phyloP scores from a whole-genome alignment of 2,113 vertebrate species.

The Pachypanchax playfairii region DNA sequence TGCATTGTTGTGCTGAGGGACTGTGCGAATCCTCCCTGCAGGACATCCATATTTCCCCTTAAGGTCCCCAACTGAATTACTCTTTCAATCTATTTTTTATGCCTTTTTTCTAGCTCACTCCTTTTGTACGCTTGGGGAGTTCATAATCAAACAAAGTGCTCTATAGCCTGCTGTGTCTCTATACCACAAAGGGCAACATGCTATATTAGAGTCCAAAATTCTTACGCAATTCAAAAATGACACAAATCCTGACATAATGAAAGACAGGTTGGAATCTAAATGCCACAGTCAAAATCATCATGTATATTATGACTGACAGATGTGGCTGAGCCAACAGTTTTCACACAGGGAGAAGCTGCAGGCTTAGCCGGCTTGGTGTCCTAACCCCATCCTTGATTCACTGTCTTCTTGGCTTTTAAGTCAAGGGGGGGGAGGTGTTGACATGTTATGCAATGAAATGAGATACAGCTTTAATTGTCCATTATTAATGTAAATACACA shows the following conservation, averaged over 20 bases:
- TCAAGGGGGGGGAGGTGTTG: too few relatives aligned
- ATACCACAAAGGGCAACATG: slow-evolving; percentile 21
- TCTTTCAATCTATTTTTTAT: slow-evolving; percentile 45
- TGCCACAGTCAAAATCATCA: too few relatives aligned
- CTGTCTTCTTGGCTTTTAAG: too few relatives aligned
- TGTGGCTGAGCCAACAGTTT: too few relatives aligned
- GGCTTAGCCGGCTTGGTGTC: too few relatives aligned
- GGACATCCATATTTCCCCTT: slow-evolving; percentile 44
- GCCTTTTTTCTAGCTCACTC: slow-evolving; percentile 23
- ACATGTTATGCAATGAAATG: too few relatives aligned
- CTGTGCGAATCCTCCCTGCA: slow-evolving; percentile 48
- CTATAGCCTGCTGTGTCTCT: slow-evolving; percentile 28
- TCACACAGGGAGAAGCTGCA: too few relatives aligned
- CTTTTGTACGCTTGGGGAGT: slow-evolving; percentile 22
- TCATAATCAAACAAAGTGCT: slow-evolving; percentile 48
- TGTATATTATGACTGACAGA: too few relatives aligned
- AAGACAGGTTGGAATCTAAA: too few relatives aligned
- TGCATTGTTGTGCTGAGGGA: slow-evolving; percentile 59
- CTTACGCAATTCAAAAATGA: background rate
- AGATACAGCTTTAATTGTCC: too few relatives aligned
- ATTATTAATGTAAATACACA: too few relatives aligned
- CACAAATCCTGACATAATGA: background rate
- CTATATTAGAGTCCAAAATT: slow-evolving; percentile 4
- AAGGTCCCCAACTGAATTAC: slow-evolving; percentile 40
- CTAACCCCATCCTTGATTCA: too few relatives aligned